A percentile compares a stretch with the other conserved stretches of the same genome.
These are phyloP conservation scores for Saturnia pavonia DNA, from an alignment of 2,888 invertebrate species.

Conservation along the genomic window DNA sequence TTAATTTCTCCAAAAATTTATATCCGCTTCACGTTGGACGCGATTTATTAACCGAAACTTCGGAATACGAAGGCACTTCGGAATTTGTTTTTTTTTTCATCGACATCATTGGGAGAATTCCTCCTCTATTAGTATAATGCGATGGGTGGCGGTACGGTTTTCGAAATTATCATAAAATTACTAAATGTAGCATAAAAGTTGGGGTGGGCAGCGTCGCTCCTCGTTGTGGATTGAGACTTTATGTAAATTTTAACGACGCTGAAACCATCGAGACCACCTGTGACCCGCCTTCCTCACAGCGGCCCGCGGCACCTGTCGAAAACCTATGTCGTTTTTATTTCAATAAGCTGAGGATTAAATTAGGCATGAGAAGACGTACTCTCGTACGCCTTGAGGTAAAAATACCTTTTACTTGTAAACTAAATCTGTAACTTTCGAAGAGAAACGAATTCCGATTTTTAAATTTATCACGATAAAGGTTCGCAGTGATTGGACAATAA, in stretches of 20 bases:
- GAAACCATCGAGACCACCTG: constrained; percentile 81
- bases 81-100: constrained; percentile 58
- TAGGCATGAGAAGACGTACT: constrained; percentile 74
- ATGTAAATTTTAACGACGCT: constrained; percentile 82
- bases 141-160: constrained; percentile 81
- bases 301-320: constrained; percentile 76
- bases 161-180: constrained; percentile 82
- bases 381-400: constrained; percentile 42
- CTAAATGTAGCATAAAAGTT: constrained; percentile 81
- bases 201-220: constrained; percentile 76
- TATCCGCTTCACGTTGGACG: constrained; percentile 66
- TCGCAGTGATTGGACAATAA: not conserved
- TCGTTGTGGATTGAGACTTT: constrained; percentile 81
- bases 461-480: not conserved
- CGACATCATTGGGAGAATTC: constrained; percentile 60
- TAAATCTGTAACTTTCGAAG: constrained; percentile 19
- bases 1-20: constrained; percentile 74
- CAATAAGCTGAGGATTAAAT: constrained; percentile 80
- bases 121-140: constrained; percentile 82
- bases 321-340: constrained; percentile 82
- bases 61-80: constrained; percentile 51
- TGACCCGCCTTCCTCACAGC: constrained; percentile 60
- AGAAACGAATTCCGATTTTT: constrained; percentile 27
- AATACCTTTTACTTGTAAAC: constrained; percentile 45
- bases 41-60: constrained; percentile 78